Evolutionary conservation across 2,888 invertebrate genomes (phyloP), one percentile per base, ranked within the genome.

Genomic region (Standfussiana lucernea): DNA sequence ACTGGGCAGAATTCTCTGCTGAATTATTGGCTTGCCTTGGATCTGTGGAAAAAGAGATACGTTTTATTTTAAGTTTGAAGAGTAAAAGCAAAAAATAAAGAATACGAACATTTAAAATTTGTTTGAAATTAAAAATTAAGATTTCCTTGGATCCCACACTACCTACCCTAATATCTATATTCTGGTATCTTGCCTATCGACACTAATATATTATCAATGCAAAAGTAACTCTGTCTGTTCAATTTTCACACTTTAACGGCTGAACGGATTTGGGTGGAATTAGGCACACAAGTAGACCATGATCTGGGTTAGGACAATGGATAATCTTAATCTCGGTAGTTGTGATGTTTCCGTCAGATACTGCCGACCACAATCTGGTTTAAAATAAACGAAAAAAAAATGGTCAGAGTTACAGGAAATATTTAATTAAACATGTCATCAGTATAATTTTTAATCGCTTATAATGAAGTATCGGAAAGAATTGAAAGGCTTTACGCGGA

Each of bases 1-100:
- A 76, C 96, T 96, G 3, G 96, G 96, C 72, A 96, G 91, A 73
- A 96, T 96, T 65, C 95, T 90, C 86, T 96, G 96, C 89, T 96
- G 96, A 32, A 96, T 96, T 70, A 96, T 93, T 21, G 96, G 96
- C 89, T 96, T 96, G 79, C 96, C 96, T 91, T 96, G 95, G 79
- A 96, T 96, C 96, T 96, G 94, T 28, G 8, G n/a, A 64, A 64
- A 40, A 64, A 40, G 1, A 2, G 7, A 18, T 18, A 40, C 15
- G 4, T n/a, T 64, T 15, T 15, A n/a, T n/a, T 40, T 40, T 40
- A 40, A 40, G 7, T 62, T 2, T 13, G 7, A 62, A 37, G 2
- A 37, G 0, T 56, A 86, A 66, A 15, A 24, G 10, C n/a, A 86
- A 56, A 11, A 47, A 65, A 68, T 32, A 7, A 59, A 32, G 18